phyloP scores from a whole-genome alignment of 2,888 invertebrate species.

The Acrobeloides nanus region DNA sequence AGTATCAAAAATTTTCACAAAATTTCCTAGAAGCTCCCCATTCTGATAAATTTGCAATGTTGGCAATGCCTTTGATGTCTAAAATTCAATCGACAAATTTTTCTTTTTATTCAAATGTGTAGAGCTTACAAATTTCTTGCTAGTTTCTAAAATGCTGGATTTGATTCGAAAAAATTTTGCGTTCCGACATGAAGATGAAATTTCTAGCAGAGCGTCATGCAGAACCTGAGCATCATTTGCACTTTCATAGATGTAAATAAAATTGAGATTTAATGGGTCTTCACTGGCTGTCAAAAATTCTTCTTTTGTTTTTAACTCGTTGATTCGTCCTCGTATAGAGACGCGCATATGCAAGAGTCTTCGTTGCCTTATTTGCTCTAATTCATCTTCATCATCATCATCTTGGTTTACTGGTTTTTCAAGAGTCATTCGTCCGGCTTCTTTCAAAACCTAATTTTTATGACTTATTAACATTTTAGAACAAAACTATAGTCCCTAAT shows the following conservation, averaged over 20 bases:
- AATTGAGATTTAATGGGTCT: conserved; percentile 1
- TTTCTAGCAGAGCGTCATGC: conserved; percentile 22
- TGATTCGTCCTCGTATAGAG: conserved; percentile 27
- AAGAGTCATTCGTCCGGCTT: conserved; percentile 22
- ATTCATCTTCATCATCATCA: conserved; percentile 26
- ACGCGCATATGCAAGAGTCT: conserved; percentile 34
- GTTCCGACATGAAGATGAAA: conserved; percentile 9
- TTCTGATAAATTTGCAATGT: conserved; percentile 39
- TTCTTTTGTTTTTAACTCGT: conserved; percentile 36
- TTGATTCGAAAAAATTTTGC: conserved; percentile 25
- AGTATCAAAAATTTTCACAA: conserved; percentile 27
- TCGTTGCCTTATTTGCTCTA: conserved; percentile 33
- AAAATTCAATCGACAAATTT: conserved; percentile 15
- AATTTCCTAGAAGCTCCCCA: conserved; percentile 43
- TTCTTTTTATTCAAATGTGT: not conserved
- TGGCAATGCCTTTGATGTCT: conserved; percentile 34
- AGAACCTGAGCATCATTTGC: conserved; percentile 16
- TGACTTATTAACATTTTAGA: too few species aligned
- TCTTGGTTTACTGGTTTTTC: conserved; percentile 9
- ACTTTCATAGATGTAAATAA: conserved; percentile 29
- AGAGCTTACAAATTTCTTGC: conserved; percentile 20
- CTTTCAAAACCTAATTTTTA: conserved; percentile 23
- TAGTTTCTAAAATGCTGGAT: conserved; percentile 22
- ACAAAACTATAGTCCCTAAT: too few species aligned
- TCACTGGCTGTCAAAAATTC: conserved; percentile 20